phyloP scores from a whole-genome alignment of 2,888 invertebrate species.

The Hoplodrina ambigua region DNA sequence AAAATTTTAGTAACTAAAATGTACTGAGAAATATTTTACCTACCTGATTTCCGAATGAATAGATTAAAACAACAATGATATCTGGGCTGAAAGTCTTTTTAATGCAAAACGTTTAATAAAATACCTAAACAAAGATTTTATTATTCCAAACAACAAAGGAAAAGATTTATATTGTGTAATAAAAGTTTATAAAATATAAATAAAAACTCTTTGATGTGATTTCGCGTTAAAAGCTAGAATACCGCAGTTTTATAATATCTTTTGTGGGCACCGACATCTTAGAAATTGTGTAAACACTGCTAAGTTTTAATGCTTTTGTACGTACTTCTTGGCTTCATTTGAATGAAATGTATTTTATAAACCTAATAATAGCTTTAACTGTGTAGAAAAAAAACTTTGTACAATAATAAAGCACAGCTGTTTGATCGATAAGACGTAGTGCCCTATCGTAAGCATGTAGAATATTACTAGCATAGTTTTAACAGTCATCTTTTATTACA shows the following conservation, averaged over 20 bases:
- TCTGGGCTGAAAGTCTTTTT: constrained; percentile 24
- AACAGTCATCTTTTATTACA: no score
- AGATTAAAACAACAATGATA: constrained; percentile 24
- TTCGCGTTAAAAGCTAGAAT: constrained; percentile 54
- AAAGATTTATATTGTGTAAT: constrained; percentile 55
- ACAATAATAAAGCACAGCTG: neutral
- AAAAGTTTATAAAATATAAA: constrained; percentile 62
- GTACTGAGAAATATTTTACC: neutral
- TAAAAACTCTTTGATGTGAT: constrained; percentile 61
- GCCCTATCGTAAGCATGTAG: no score
- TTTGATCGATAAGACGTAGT: no score
- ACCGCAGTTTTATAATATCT: constrained; percentile 55
- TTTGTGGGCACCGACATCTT: constrained; percentile 59
- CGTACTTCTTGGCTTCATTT: constrained; percentile 18
- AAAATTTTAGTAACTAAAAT: neutral
- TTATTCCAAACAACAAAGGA: constrained; percentile 61
- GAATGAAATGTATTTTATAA: constrained; percentile 13
- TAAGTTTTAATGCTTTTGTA: constrained; percentile 44
- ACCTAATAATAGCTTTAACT: neutral
- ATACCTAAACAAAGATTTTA: constrained; percentile 50
- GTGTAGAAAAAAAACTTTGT: neutral
- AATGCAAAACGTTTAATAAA: constrained; percentile 39
- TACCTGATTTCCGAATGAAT: neutral
- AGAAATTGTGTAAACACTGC: constrained; percentile 43
- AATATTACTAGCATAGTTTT: neutral